Evolutionary conservation across 2,113 vertebrate genomes (phyloP).

Genomic region (Alligator mississippiensis): DNA sequence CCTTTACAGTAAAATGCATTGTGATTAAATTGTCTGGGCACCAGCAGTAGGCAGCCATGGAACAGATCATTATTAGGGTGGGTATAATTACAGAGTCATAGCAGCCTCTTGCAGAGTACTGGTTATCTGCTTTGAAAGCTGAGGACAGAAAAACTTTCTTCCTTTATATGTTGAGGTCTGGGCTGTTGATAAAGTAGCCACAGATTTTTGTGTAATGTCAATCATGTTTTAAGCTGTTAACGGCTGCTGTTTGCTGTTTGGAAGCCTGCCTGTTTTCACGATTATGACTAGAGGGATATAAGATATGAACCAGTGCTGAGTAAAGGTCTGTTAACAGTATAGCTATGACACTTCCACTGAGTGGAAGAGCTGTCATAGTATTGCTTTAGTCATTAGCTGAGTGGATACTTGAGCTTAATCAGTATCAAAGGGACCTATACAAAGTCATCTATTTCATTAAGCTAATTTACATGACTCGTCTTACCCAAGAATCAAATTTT

Average conservation of each 20-base stretch:
- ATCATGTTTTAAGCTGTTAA: slow-evolving; percentile 47
- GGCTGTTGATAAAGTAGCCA: slow-evolving; percentile 65
- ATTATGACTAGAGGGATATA: slow-evolving; percentile 17
- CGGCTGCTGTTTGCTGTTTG: slow-evolving; percentile 63
- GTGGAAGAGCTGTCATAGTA: slow-evolving; percentile 73
- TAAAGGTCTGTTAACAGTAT: slow-evolving; percentile 61
- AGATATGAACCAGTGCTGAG: slow-evolving; percentile 55
- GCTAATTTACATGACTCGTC: slow-evolving; percentile 85
- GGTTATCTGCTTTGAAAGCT: slow-evolving; percentile 82
- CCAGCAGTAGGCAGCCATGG: slow-evolving; percentile 47
- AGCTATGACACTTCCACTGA: slow-evolving; percentile 65
- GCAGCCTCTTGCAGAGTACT: slow-evolving; percentile 22
- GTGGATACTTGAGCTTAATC: slow-evolving; percentile 86
- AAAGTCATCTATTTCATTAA: slow-evolving; percentile 84
- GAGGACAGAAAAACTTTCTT: slow-evolving; percentile 75
- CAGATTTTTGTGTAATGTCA: slow-evolving; percentile 64
- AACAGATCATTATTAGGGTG: slow-evolving; percentile 65
- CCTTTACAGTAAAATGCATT: slow-evolving; percentile 23
- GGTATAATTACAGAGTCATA: slow-evolving; percentile 67
- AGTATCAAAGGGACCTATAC: slow-evolving; percentile 74
- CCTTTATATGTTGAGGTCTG: slow-evolving; percentile 73
- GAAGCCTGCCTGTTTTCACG: slow-evolving; percentile 31
- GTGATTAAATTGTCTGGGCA: slow-evolving; percentile 71
- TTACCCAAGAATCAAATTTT: slow-evolving; percentile 81
- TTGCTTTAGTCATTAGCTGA: slow-evolving; percentile 84